Conservation (phyloP, 2,888 invertebrate genomes). For the Hemaris fuciformis region DNA sequence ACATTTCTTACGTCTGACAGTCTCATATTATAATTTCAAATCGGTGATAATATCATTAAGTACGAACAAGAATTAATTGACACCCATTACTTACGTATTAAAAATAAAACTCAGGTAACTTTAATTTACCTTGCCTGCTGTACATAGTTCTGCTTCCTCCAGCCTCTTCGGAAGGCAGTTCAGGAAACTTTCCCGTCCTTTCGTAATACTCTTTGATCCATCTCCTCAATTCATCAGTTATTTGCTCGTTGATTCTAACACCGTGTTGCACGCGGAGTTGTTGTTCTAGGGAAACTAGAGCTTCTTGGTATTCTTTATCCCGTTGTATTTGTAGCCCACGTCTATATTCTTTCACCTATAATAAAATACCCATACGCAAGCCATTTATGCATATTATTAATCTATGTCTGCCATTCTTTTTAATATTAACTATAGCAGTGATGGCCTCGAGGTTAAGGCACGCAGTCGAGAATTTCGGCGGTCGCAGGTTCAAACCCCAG, state of each 20-base stretch:
- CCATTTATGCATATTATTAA: too few species aligned
- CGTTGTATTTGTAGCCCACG: constrained; percentile 85
- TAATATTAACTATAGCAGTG: too few species aligned
- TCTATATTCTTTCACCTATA: constrained; percentile 77
- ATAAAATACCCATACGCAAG: not conserved
- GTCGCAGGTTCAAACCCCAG: too few species aligned
- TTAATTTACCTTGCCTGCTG: constrained; percentile 85
- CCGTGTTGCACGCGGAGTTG: constrained; percentile 87
- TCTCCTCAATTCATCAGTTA: constrained; percentile 91
- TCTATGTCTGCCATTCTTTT: too few species aligned
- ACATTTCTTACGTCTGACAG: too few species aligned
- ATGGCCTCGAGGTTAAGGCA: too few species aligned
- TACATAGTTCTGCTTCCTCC: constrained; percentile 94
- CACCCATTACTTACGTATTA: too few species aligned
- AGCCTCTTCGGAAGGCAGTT: constrained; percentile 94
- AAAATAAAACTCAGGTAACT: too few species aligned
- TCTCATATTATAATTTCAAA: too few species aligned
- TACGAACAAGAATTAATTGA: too few species aligned
- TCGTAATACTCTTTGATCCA: constrained; percentile 93
- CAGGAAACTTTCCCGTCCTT: constrained; percentile 93
- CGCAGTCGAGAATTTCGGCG: too few species aligned
- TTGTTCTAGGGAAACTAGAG: constrained; percentile 82
- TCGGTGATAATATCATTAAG: too few species aligned
- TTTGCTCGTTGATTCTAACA: constrained; percentile 90
- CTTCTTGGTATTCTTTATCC: constrained; percentile 86